Conservation (phyloP, 2,888 invertebrate species). For the Synergus japonicus region DNA sequence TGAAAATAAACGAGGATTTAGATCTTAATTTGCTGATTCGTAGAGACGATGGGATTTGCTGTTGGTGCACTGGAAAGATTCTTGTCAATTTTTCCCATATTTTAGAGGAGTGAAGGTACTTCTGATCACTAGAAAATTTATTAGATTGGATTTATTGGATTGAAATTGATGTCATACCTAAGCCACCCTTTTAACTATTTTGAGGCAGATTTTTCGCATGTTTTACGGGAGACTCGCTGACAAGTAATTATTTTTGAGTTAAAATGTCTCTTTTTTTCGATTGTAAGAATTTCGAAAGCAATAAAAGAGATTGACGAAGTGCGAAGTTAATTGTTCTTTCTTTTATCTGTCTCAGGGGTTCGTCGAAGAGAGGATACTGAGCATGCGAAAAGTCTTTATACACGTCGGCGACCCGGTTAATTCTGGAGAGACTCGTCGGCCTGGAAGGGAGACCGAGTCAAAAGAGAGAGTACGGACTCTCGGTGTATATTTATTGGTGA, state of each 20-base stretch:
- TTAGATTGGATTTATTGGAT: too few species aligned
- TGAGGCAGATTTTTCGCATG: too few species aligned
- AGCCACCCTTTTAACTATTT: too few species aligned
- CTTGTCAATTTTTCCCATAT: not conserved
- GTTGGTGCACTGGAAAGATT: not conserved
- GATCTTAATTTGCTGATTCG: slow-evolving; percentile 1
- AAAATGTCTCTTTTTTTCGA: not conserved
- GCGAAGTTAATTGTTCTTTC: slow-evolving; percentile 30
- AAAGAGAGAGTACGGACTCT: slow-evolving; percentile 46
- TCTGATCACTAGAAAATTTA: too few species aligned
- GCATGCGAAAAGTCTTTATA: slow-evolving; percentile 52
- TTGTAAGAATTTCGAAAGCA: not conserved
- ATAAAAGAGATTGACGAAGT: slow-evolving; percentile 14
- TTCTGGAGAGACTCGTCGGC: slow-evolving; percentile 73
- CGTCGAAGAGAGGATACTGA: not conserved
- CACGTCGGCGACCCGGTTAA: slow-evolving; percentile 71
- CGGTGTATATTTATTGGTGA: slow-evolving; percentile 74
- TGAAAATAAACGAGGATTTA: slow-evolving; percentile 21
- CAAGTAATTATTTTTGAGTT: too few species aligned
- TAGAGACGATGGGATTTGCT: not conserved
- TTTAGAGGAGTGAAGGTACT: too few species aligned
- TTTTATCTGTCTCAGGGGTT: not conserved
- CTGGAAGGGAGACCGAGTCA: slow-evolving; percentile 50
- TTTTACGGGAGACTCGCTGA: too few species aligned
- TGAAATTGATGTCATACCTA: too few species aligned